Evolutionary conservation across 2,888 invertebrate species (phyloP).

Genomic region (Eupsilia transversa): DNA sequence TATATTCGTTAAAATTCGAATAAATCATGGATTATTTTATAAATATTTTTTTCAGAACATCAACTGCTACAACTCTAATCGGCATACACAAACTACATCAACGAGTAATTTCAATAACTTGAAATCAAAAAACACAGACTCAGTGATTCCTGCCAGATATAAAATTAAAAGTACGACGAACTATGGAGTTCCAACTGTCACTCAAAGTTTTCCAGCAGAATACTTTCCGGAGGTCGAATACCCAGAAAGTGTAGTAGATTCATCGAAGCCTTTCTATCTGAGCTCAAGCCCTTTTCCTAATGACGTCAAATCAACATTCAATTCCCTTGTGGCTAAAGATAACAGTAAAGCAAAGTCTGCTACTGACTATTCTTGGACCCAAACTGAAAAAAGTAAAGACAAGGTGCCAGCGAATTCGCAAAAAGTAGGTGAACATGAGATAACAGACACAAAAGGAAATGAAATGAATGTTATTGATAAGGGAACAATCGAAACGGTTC

Average conservation of each 20-base stretch:
- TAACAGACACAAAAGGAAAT: constrained; percentile 31
- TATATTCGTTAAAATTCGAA: neutral
- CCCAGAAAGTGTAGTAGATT: constrained; percentile 74
- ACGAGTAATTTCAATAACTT: constrained; percentile 36
- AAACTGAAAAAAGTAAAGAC: constrained; percentile 33
- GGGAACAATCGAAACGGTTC: constrained; percentile 15
- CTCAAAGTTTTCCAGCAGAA: constrained; percentile 54
- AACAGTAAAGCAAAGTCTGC: constrained; percentile 43
- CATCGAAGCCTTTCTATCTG: constrained; percentile 78
- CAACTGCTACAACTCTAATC: constrained; percentile 58
- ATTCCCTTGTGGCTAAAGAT: constrained; percentile 43
- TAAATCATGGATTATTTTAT: neutral
- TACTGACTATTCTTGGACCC: constrained; percentile 22
- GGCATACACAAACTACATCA: constrained; percentile 55
- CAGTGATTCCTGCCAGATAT: constrained; percentile 68
- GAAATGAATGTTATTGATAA: constrained; percentile 32
- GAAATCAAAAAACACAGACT: constrained; percentile 51
- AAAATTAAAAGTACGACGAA: constrained; percentile 53
- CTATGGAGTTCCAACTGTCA: constrained; percentile 43
- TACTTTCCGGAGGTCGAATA: constrained; percentile 76
- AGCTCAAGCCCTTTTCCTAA: constrained; percentile 75
- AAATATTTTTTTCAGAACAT: constrained; percentile 63
- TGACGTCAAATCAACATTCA: constrained; percentile 76
- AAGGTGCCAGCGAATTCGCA: constrained; percentile 1
- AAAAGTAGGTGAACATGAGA: constrained; percentile 28